Evolutionary conservation across 2,113 vertebrate species (phyloP).

Genomic region (Cochlearius cochlearius): DNA sequence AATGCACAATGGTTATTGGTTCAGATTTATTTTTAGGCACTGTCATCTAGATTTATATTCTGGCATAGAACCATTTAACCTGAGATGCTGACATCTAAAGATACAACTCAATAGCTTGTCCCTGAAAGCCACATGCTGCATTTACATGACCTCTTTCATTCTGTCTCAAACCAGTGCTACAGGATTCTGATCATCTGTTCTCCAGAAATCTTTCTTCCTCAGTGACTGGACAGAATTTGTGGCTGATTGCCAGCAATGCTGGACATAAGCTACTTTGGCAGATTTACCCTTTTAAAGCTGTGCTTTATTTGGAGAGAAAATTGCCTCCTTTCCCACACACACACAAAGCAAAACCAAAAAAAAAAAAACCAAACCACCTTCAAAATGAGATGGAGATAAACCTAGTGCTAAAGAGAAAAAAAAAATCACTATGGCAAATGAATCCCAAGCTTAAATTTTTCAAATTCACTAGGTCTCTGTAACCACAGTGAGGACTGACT

Average conservation of each 20-base stretch:
- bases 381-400: not conserved
- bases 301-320: not conserved
- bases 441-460: not conserved
- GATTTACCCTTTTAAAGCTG: conserved; percentile 16
- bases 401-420: not conserved
- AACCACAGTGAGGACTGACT: not conserved
- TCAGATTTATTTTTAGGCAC: not conserved
- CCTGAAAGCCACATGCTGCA: not conserved
- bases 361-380: not conserved
- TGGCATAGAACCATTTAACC: not conserved
- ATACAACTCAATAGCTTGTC: not conserved
- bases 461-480: not conserved
- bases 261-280: conserved; percentile 35
- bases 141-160: conserved; percentile 3
- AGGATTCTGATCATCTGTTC: conserved; percentile 12
- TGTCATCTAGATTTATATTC: not conserved
- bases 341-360: not conserved
- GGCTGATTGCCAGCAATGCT: conserved; percentile 1
- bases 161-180: not conserved
- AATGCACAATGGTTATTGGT: not conserved
- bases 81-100: not conserved
- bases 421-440: not conserved
- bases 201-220: not conserved
- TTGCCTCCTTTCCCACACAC: not conserved
- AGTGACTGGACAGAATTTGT: conserved; percentile 13